These are phyloP conservation scores for Neoarius graeffei DNA, from an alignment of 2,113 vertebrate genomes.

Conservation along the genomic window DNA sequence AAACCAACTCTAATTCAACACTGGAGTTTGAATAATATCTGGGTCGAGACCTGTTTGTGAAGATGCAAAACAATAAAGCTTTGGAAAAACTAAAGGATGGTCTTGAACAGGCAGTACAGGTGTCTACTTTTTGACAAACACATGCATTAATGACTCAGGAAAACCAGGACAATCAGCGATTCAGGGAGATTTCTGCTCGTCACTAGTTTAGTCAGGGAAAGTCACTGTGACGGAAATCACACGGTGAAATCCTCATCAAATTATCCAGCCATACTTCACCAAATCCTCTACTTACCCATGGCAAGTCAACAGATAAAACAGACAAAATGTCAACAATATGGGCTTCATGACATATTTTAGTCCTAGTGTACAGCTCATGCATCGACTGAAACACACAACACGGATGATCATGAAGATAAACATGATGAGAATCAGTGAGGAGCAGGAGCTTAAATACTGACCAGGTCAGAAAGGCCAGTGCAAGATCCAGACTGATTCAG, in stretches of 20 bases:
- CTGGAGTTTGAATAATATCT: neutral
- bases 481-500: conserved; percentile 4
- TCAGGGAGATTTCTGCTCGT: neutral
- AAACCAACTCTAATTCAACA: neutral
- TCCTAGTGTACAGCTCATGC: neutral
- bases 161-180: neutral
- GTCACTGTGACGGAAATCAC: neutral
- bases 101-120: neutral
- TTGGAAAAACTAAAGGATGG: neutral
- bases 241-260: neutral
- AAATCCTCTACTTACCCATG: neutral
- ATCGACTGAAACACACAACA: conserved; percentile 12
- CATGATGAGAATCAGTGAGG: neutral
- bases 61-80: too few relatives aligned
- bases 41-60: neutral
- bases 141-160: neutral
- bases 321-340: neutral
- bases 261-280: neutral
- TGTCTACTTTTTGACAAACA: conserved; percentile 51
- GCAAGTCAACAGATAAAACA: neutral
- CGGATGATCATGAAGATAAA: conserved; percentile 21
- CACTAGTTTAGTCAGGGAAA: neutral
- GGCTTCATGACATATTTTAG: neutral
- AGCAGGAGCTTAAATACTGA: neutral
- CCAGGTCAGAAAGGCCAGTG: neutral